Conservation (phyloP, 2,113 vertebrate species). For the human (Homo sapiens) region DNA sequence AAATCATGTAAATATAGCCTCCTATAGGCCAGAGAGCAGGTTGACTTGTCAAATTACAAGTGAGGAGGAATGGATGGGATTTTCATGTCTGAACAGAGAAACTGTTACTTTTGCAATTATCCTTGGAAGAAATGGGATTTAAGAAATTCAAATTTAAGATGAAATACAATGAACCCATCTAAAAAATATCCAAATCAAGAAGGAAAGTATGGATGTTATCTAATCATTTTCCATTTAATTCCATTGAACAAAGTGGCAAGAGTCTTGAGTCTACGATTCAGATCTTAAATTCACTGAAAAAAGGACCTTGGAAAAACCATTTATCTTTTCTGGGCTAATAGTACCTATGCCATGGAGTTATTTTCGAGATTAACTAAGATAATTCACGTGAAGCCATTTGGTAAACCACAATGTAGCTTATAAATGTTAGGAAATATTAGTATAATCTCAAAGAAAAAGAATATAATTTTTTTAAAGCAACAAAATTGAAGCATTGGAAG, state of each 20-base stretch:
- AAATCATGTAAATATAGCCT: not conserved
- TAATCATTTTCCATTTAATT: not conserved
- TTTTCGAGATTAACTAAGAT: not conserved
- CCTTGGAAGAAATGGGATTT: not conserved
- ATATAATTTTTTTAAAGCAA: constrained; percentile 3
- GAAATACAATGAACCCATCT: not conserved
- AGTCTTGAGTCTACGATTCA: not conserved
- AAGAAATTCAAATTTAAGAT: not conserved
- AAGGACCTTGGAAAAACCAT: not conserved
- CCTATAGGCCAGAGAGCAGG: not conserved
- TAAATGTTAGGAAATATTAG: not conserved
- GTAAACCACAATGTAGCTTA: not conserved
- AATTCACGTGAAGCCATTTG: not conserved
- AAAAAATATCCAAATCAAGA: not conserved
- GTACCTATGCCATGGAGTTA: not conserved
- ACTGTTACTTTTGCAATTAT: not conserved
- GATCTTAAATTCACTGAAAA: not conserved
- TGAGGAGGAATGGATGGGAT: not conserved
- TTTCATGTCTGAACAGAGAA: not conserved
- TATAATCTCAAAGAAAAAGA: not conserved
- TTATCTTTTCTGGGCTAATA: not conserved
- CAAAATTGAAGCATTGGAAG: not conserved
- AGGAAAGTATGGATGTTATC: not conserved
- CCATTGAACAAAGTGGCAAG: not conserved
- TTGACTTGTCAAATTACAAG: not conserved